phyloP scores from a whole-genome alignment of 2,113 vertebrate genomes.

The Triplophysa siluroides region DNA sequence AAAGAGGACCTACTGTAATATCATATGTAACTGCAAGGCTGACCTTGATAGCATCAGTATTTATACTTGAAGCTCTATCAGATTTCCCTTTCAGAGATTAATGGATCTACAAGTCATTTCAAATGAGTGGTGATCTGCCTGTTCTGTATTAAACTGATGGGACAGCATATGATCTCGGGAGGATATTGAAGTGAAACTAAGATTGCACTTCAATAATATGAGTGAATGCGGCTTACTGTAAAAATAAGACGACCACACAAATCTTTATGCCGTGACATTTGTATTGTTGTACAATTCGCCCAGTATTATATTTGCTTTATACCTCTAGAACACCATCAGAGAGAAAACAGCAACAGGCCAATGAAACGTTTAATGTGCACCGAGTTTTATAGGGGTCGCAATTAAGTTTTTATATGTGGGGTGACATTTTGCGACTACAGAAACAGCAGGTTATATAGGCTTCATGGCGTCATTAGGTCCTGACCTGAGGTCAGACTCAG shows the following conservation, averaged over 20 bases:
- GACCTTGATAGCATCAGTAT: neutral
- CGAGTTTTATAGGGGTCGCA: conserved; percentile 56
- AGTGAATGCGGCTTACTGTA: no score
- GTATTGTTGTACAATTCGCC: neutral
- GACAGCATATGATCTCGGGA: no score
- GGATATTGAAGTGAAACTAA: no score
- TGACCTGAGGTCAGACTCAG: conserved; percentile 49
- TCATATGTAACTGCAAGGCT: neutral
- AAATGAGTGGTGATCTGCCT: neutral
- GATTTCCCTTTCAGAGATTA: neutral
- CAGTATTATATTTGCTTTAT: neutral
- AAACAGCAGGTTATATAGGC: conserved; percentile 50
- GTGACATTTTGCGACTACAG: conserved; percentile 54
- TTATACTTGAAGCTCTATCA: neutral
- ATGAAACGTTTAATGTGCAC: conserved; percentile 57
- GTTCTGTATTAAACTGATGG: no score
- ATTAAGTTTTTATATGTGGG: conserved; percentile 59
- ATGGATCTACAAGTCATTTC: neutral
- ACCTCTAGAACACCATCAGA: conserved; percentile 37
- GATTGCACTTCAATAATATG: no score
- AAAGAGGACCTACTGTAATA: neutral
- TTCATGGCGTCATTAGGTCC: conserved; percentile 55
- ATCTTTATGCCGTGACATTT: neutral
- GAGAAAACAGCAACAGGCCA: conserved; percentile 51
- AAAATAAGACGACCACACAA: conserved; percentile 4